phyloP scores from a whole-genome alignment of 2,888 invertebrate genomes.

The Patella depressa region DNA sequence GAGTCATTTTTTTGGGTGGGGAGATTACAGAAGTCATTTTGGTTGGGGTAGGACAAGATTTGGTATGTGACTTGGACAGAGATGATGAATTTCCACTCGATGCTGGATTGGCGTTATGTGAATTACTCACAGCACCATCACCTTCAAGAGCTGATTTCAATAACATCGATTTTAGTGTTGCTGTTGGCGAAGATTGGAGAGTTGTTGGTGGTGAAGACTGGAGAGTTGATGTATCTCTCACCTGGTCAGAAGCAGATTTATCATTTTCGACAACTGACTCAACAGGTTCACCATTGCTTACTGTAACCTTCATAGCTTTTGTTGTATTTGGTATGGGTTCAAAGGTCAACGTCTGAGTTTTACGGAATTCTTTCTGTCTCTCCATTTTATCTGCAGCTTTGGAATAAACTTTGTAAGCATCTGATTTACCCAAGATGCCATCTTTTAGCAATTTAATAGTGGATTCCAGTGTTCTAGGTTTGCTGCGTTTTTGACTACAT shows the following conservation, averaged over 20 bases:
- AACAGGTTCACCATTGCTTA: slow-evolving; percentile 22
- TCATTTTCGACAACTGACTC: slow-evolving; percentile 17
- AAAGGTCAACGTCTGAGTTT: slow-evolving; percentile 43
- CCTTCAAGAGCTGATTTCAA: neutral
- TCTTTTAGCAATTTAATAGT: slow-evolving; percentile 42
- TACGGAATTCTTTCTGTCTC: slow-evolving; percentile 35
- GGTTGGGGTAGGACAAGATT: neutral
- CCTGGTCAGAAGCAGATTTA: neutral
- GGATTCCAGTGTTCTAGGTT: slow-evolving; percentile 21
- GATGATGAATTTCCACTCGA: too few species aligned
- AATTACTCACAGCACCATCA: neutral
- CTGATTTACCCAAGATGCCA: slow-evolving; percentile 52
- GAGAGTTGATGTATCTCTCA: too few species aligned
- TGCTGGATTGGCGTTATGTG: neutral
- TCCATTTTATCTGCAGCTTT: slow-evolving; percentile 51
- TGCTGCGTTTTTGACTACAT: neutral
- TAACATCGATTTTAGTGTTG: neutral
- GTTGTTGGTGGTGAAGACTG: neutral
- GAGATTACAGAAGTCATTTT: neutral
- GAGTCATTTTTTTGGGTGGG: neutral
- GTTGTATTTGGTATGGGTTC: slow-evolving; percentile 49
- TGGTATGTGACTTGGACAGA: neutral
- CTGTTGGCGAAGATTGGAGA: neutral
- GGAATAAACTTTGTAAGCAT: slow-evolving; percentile 55
- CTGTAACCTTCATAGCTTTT: slow-evolving; percentile 50